Evolutionary conservation across 2,797 vertebrate genomes (phyloP).

Genomic region (Acestrorhynchus altus): DNA sequence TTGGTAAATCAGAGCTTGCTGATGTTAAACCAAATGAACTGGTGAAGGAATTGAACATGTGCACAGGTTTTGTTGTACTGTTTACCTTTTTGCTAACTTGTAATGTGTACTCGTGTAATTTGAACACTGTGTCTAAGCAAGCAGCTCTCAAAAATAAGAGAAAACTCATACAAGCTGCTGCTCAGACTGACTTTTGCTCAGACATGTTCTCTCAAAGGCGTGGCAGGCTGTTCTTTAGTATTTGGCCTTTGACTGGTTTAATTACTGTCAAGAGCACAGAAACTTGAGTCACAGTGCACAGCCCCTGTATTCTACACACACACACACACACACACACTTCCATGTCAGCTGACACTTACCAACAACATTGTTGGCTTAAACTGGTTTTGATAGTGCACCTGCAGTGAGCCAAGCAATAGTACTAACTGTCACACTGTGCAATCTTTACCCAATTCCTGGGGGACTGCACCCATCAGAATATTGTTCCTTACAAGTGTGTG

Average conservation of each 20-base stretch:
- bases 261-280: conserved; percentile 1
- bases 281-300: background rate
- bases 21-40: no score
- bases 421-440: background rate
- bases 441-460: background rate
- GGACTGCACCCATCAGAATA: background rate
- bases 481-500: conserved; percentile 8
- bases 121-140: background rate
- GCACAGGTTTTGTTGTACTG: no score
- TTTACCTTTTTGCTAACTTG: background rate
- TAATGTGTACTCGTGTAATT: background rate
- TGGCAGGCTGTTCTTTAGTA: conserved; percentile 21
- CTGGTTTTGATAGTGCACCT: background rate
- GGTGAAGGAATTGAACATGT: no score
- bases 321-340: background rate
- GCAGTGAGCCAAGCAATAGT: background rate
- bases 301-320: background rate
- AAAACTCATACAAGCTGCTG: background rate
- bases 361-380: background rate
- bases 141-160: conserved; percentile 8
- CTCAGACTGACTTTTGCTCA: conserved; percentile 32
- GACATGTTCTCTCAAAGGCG: conserved; percentile 54
- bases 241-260: conserved; percentile 31
- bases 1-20: no score
- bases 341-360: conserved; percentile 18